Base-by-base conservation (phyloP, 2,113 vertebrate genomes). In the Embiotoca jacksoni region DNA sequence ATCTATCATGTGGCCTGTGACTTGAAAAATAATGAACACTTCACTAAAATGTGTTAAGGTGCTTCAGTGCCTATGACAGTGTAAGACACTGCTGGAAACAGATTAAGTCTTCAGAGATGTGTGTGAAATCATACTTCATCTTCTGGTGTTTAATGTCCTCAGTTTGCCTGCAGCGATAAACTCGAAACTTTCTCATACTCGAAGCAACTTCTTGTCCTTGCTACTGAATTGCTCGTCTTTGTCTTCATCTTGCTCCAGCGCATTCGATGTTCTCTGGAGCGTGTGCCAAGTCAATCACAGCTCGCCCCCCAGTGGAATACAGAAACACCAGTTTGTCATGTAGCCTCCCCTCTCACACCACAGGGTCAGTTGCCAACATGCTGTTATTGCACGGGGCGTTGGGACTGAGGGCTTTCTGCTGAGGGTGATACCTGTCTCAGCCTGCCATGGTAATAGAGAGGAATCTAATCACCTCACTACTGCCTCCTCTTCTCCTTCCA, bases 341-440 rank as follows among this genome's bases (percentile, higher is more conserved):
- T 89, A 75, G 73, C 58, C 47, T 52, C 54, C 67, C 70, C 62
- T 70, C 60, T 87, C 57, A 70, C 76, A 80, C 81, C 81, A 60
- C 69, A 58, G 88, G 89, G 90, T 91, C 82, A 88, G 81, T 75
- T 87, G 82, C 88, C 86, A 86, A 80, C 79, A 68, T 32, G 65
- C 35, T 86, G 87, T 93, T 93, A 94, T 93, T 94, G 92, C 85
- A 69, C 81, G 75, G 89, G 78, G 91, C 84, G 82, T 90, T 92
- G 90, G 91, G 94, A 89, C 84, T 13, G 16, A 75, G 60, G 77
- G 69, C 37, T 32, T 52, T 84, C 77, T 76, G 81, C 85, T 57
- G 66, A 70, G 82, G 85, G 72, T 78, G 82, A 80, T 84, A 77
- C 82, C 62, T 82, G 75, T 74, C 64, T 75, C 70, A 67, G 81